phyloP scores from a whole-genome alignment of 2,888 invertebrate species.

The Cabera pusaria region DNA sequence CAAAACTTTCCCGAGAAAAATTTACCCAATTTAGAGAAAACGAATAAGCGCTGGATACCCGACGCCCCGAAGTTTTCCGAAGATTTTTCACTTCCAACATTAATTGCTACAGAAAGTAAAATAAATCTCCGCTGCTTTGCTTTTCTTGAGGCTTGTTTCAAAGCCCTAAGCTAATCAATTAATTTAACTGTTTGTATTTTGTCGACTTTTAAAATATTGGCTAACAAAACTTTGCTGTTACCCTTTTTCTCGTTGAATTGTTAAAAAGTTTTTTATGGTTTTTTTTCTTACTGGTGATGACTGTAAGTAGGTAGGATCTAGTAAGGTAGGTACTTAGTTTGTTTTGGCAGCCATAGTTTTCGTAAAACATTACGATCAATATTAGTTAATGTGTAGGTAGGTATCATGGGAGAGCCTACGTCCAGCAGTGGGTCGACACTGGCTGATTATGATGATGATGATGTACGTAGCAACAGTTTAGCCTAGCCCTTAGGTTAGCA shows the following conservation, averaged over 20 bases:
- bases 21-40: constrained; percentile 73
- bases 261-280: constrained; percentile 13
- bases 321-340: too few relatives aligned
- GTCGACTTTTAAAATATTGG: constrained; percentile 34
- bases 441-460: too few relatives aligned
- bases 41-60: constrained; percentile 61
- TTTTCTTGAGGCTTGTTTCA: constrained; percentile 66
- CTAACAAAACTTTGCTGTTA: constrained; percentile 21
- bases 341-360: too few relatives aligned
- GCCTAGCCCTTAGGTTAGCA: too few relatives aligned
- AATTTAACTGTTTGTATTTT: constrained; percentile 68
- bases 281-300: background rate
- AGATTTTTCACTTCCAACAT: constrained; percentile 81
- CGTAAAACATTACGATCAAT: too few relatives aligned
- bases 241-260: constrained; percentile 29
- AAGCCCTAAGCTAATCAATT: constrained; percentile 71
- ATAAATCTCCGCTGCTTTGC: constrained; percentile 75
- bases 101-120: constrained; percentile 79
- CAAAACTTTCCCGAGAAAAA: constrained; percentile 78
- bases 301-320: too few relatives aligned
- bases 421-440: too few relatives aligned
- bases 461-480: too few relatives aligned
- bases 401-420: too few relatives aligned
- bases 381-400: too few relatives aligned
- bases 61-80: constrained; percentile 59